Percentiles rank a stretch among this genome's conserved stretches.
Evolutionary conservation across 2,113 vertebrate genomes (phyloP).

Genomic region (Kryptolebias marmoratus): DNA sequence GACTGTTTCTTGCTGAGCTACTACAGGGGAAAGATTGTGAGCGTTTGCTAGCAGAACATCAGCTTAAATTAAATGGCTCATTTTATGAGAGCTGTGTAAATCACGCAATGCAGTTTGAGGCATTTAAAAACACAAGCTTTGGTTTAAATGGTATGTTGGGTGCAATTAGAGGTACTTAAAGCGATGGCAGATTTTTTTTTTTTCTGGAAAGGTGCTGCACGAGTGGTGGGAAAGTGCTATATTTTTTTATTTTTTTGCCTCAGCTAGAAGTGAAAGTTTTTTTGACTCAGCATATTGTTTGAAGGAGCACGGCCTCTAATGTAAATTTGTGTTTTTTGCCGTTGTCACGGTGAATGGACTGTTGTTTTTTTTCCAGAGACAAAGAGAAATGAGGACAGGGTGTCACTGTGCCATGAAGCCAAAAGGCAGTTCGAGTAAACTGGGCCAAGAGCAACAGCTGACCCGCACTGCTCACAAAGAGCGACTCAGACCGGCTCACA

Average conservation of each 20-base stretch:
- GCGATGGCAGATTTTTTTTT: conserved; percentile 44
- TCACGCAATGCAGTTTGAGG: conserved; percentile 32
- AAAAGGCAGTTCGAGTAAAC: conserved; percentile 41
- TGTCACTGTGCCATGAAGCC: conserved; percentile 52
- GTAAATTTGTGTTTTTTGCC: conserved; percentile 20
- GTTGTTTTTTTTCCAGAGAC: conserved; percentile 31
- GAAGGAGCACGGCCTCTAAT: conserved; percentile 10
- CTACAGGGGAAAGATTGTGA: conserved; percentile 66
- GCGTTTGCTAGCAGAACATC: conserved; percentile 55
- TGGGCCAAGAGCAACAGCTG: conserved; percentile 67
- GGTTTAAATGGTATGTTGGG: conserved; percentile 58
- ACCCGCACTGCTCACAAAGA: conserved; percentile 58
- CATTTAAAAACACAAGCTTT: conserved; percentile 53
- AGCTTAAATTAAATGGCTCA: conserved; percentile 66
- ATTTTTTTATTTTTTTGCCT: conserved; percentile 8
- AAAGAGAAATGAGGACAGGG: conserved; percentile 41
- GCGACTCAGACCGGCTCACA: conserved; percentile 19
- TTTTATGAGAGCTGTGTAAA: conserved; percentile 70
- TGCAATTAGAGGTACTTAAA: conserved; percentile 54
- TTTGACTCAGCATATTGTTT: conserved; percentile 42
- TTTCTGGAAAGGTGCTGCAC: conserved; percentile 37
- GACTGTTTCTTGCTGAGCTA: conserved; percentile 42
- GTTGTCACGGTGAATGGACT: conserved; percentile 42
- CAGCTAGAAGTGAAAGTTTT: not conserved
- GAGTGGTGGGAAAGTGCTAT: conserved; percentile 24